phyloP scores from a whole-genome alignment of 2,113 vertebrate genomes.

The Callocephalon fimbriatum region DNA sequence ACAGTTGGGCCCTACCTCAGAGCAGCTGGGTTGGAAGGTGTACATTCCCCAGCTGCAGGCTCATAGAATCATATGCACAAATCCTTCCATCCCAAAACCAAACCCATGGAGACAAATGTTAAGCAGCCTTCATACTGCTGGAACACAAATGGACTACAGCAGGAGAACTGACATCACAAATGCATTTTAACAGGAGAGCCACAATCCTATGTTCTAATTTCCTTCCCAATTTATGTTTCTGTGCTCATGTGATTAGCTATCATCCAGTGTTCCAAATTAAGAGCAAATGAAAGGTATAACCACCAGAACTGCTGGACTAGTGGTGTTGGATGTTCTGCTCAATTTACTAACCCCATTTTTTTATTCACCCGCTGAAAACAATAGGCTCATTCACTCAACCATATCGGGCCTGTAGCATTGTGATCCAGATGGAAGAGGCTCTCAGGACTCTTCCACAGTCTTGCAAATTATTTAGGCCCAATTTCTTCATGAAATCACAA shows the following conservation, averaged over 20 bases:
- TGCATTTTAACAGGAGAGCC: neutral
- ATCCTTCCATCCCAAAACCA: neutral
- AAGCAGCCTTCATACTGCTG: neutral
- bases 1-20: neutral
- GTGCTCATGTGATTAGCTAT: neutral
- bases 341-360: neutral
- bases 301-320: neutral
- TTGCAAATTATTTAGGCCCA: neutral
- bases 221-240: neutral
- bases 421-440: neutral
- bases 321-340: neutral
- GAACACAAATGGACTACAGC: neutral
- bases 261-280: neutral
- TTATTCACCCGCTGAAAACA: neutral
- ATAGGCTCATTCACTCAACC: neutral
- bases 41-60: neutral
- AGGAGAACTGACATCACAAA: neutral
- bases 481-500: neutral
- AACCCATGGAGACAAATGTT: neutral
- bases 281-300: neutral
- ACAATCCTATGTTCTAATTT: neutral
- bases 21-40: neutral
- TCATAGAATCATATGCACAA: neutral
- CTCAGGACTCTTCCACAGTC: neutral
- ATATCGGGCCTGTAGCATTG: neutral